Evolutionary conservation across 2,797 vertebrate species (phyloP).

Genomic region (Tinamus major): DNA sequence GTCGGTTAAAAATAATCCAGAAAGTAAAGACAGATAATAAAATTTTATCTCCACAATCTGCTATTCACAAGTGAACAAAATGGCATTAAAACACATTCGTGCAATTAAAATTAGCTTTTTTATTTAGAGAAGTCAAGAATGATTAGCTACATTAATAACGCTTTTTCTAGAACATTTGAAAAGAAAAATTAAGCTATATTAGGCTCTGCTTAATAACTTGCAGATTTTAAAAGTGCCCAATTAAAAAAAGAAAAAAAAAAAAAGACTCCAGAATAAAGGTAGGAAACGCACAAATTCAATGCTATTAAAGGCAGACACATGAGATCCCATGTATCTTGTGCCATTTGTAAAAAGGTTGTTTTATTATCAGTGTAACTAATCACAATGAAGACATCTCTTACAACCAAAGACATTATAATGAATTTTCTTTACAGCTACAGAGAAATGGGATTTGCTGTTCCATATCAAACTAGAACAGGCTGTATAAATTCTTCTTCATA

Average conservation of each 20-base stretch:
- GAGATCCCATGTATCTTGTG: slow-evolving; percentile 63
- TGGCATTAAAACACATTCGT: rapidly evolving
- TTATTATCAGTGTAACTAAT: slow-evolving; percentile 83
- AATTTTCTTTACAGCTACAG: slow-evolving; percentile 86
- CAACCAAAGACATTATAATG: slow-evolving; percentile 84
- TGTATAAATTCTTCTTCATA: slow-evolving; percentile 83
- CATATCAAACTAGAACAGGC: slow-evolving; percentile 81
- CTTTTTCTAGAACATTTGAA: slow-evolving; percentile 15
- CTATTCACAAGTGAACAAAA: not conserved
- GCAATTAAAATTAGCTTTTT: not conserved
- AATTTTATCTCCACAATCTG: not conserved
- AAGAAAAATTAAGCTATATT: slow-evolving; percentile 54
- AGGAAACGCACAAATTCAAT: slow-evolving; percentile 64
- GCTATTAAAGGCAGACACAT: slow-evolving; percentile 72
- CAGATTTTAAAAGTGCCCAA: slow-evolving; percentile 35
- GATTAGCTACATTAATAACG: slow-evolving; percentile 32
- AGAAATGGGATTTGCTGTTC: slow-evolving; percentile 84
- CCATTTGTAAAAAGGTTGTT: slow-evolving; percentile 79
- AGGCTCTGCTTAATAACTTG: slow-evolving; percentile 55
- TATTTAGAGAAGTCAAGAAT: not conserved
- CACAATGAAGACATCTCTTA: slow-evolving; percentile 81
- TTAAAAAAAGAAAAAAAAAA: slow-evolving; percentile 28
- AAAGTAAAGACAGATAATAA: not conserved
- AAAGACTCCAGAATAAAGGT: slow-evolving; percentile 47
- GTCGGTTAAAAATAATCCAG: not conserved